These are phyloP conservation scores for Labrus mixtus DNA, from an alignment of 2,113 vertebrate species.

Conservation along the genomic window DNA sequence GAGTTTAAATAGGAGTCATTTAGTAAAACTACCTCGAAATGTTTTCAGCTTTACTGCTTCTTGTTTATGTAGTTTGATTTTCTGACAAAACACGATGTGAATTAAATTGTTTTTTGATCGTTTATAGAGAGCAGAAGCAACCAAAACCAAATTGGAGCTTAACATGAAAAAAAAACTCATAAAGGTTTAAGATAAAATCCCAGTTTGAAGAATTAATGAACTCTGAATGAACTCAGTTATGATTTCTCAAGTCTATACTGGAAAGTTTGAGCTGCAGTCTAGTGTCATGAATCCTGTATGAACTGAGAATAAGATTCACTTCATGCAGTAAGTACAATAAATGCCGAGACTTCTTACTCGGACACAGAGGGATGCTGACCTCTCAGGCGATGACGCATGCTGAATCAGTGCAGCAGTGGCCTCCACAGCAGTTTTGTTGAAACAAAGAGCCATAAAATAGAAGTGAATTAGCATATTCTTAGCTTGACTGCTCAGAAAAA, in stretches of 20 bases:
- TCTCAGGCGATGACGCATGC: conserved; percentile 11
- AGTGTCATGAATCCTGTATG: conserved; percentile 45
- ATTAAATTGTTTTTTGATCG: not conserved
- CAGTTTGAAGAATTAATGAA: conserved; percentile 24
- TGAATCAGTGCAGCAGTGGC: not conserved
- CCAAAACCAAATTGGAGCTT: not conserved
- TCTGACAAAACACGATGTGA: not conserved
- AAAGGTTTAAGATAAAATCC: not conserved
- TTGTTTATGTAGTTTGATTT: conserved; percentile 26
- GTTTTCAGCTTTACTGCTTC: not conserved
- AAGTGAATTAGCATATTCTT: conserved; percentile 41
- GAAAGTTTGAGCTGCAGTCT: conserved; percentile 11
- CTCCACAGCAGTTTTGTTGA: conserved; percentile 27
- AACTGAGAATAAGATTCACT: conserved; percentile 25
- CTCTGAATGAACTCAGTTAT: conserved; percentile 37
- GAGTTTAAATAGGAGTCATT: too few species aligned
- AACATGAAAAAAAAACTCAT: not conserved
- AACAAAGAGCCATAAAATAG: conserved; percentile 20
- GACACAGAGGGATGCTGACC: conserved; percentile 11
- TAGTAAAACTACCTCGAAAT: too few species aligned
- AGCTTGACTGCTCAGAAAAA: conserved; percentile 15
- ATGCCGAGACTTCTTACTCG: not conserved
- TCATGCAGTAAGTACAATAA: conserved; percentile 4
- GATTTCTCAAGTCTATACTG: conserved; percentile 17
- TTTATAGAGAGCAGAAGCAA: not conserved